These are phyloP conservation scores for Xanthorhoe designata DNA, from an alignment of 2,888 invertebrate species.

Conservation along the genomic window DNA sequence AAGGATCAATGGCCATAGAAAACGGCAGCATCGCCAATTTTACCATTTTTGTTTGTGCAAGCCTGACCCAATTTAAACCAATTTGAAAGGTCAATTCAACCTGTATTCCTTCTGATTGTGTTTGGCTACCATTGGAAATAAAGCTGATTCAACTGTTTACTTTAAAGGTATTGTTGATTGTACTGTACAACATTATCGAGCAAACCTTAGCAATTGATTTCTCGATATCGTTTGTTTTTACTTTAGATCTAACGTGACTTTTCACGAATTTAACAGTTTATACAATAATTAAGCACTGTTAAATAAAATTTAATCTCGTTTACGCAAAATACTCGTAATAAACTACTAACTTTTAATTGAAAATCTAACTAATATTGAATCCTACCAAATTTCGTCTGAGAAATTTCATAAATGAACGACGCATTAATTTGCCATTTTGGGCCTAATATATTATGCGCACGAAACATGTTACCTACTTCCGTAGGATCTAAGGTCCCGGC, in stretches of 20 bases:
- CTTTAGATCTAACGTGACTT: not conserved
- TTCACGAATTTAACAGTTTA: not conserved
- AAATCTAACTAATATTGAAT: not conserved
- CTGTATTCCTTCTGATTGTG: conserved; percentile 77
- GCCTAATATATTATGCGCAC: not conserved
- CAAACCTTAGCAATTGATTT: conserved; percentile 33
- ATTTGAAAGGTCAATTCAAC: conserved; percentile 78
- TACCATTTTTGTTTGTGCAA: conserved; percentile 74
- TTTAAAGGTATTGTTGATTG: conserved; percentile 53
- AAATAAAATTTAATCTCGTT: no score
- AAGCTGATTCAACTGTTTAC: conserved; percentile 65
- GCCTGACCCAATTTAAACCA: conserved; percentile 78
- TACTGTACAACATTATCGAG: conserved; percentile 34
- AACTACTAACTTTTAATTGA: no score
- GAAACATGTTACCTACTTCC: not conserved
- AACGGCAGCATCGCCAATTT: conserved; percentile 65
- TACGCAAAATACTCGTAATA: no score
- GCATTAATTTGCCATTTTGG: not conserved
- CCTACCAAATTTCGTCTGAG: not conserved
- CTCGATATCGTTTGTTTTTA: conserved; percentile 14
- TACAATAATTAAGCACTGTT: no score
- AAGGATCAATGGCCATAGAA: conserved; percentile 61
- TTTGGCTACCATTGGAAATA: conserved; percentile 71
- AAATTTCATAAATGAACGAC: not conserved
- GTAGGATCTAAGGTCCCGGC: not conserved